Percentiles rank a stretch among this genome's conserved stretches.
phyloP scores from a whole-genome alignment of 2,113 vertebrate genomes.

The Calyptomena viridis region DNA sequence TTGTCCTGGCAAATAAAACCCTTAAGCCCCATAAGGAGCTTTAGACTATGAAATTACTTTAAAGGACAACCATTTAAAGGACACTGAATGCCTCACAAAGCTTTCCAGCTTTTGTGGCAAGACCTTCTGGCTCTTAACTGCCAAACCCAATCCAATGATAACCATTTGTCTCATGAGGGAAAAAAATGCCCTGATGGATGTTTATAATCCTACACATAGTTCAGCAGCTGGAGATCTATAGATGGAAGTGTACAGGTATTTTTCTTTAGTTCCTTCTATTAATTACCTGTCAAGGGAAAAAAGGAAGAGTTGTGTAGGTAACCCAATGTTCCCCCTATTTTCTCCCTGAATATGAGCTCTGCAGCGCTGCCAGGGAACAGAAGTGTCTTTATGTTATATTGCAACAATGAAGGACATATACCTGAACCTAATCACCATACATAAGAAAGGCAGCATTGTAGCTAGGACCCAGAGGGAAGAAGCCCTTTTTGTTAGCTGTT shows the following conservation, averaged over 20 bases:
- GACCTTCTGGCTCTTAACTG: background rate
- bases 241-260: background rate
- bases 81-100: background rate
- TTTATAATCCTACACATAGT: background rate
- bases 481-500: background rate
- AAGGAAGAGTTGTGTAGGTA: background rate
- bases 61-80: slow-evolving; percentile 3
- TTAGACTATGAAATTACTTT: slow-evolving; percentile 18
- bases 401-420: background rate
- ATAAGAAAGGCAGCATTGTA: background rate
- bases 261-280: background rate
- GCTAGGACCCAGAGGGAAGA: background rate
- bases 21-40: slow-evolving; percentile 15
- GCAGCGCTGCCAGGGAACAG: background rate
- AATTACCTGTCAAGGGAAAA: background rate
- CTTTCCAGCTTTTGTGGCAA: slow-evolving; percentile 14
- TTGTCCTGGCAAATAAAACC: slow-evolving; percentile 29
- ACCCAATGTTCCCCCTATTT: background rate
- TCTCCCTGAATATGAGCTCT: background rate
- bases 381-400: background rate
- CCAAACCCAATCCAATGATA: background rate
- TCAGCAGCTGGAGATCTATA: background rate
- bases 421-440: background rate
- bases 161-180: background rate
- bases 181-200: background rate